Base-by-base conservation (phyloP, 2,888 invertebrate genomes). In the Torymus texanus region DNA sequence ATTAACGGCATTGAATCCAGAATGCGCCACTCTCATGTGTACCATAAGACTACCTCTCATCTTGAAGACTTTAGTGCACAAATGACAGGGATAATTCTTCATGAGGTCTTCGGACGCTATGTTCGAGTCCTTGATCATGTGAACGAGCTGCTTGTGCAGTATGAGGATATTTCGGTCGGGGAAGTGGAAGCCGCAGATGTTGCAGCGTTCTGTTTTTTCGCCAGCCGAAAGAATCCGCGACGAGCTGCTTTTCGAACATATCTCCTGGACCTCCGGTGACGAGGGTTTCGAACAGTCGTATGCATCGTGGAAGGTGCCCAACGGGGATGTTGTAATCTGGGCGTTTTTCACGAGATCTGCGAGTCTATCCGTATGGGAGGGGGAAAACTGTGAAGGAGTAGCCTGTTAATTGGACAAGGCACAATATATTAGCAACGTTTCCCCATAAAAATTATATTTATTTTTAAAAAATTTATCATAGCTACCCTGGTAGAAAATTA, bases 21-120 rank as follows among this genome's bases (percentile, higher is more conserved):
- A 93, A 90, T 96, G 96, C 0, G 95, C 95, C 16, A 96, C 95
- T 85, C 95, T 92, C 85, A 95, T 91, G 88, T 96, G 96, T 4
- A 96, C 94, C 92, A 96, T 94, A 10, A 96, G 89, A 75, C 95
- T 95, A 8, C 96, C 96, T 83, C 94, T 92, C 94, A 95, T 95
- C 90, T 95, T 95, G 86, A 96, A 96, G 79, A 93, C 92, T 90
- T 96, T 95, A 0, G 94, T 92, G 87, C 96, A 96, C 78, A 96
- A 91, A 87, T 95, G 95, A 86, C 96, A 96, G 78, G 94, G 92
- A 86, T 94, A 94, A 84, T 91, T 91, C 41, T 92, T 92, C 81
- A 87, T 84, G 1, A 90, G 87, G 78, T 90, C 89, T 62, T 89
- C 88, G 3, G 89, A 85, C 68, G 85, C 81, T 53, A 81, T 72